These are phyloP conservation scores for Podargus strigoides DNA, from an alignment of 2,797 vertebrate species.

Conservation along the genomic window DNA sequence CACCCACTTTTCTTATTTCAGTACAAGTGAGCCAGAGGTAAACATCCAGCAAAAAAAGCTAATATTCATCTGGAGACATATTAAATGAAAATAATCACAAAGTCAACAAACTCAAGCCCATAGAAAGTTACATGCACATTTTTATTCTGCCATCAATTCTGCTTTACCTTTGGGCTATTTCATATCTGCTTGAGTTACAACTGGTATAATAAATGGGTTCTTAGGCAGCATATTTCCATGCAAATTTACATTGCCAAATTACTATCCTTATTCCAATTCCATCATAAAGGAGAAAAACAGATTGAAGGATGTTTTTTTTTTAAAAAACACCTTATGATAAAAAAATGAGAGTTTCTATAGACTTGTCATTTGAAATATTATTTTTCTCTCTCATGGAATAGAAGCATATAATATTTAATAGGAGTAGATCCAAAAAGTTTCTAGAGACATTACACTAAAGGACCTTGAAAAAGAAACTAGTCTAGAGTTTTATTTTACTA, in stretches of 20 bases:
- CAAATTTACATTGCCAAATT: slow-evolving; percentile 49
- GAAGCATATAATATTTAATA: not conserved
- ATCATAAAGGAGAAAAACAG: not conserved
- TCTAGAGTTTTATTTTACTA: not conserved
- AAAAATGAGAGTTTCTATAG: not conserved
- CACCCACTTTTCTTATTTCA: not conserved
- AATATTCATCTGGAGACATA: not conserved
- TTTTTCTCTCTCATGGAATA: not conserved
- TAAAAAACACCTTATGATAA: not conserved
- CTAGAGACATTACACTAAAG: not conserved
- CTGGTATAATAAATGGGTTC: slow-evolving; percentile 29
- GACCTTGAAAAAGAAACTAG: not conserved
- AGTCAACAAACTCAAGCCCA: slow-evolving; percentile 23
- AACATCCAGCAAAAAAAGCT: not conserved
- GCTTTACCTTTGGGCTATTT: slow-evolving; percentile 52
- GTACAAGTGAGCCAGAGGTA: not conserved
- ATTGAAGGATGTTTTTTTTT: not conserved
- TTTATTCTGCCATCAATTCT: slow-evolving; percentile 9
- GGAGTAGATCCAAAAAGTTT: not conserved
- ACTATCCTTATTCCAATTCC: slow-evolving; percentile 20
- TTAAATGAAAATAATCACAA: slow-evolving; percentile 37
- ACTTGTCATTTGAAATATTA: slow-evolving; percentile 3
- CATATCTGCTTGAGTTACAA: slow-evolving; percentile 44
- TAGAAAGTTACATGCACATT: slow-evolving; percentile 19
- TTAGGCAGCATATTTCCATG: slow-evolving; percentile 53